Percentiles rank a stretch among this genome's conserved stretches.
Conservation (phyloP, 1,140 invertebrate species). For the Nebria ingens region DNA sequence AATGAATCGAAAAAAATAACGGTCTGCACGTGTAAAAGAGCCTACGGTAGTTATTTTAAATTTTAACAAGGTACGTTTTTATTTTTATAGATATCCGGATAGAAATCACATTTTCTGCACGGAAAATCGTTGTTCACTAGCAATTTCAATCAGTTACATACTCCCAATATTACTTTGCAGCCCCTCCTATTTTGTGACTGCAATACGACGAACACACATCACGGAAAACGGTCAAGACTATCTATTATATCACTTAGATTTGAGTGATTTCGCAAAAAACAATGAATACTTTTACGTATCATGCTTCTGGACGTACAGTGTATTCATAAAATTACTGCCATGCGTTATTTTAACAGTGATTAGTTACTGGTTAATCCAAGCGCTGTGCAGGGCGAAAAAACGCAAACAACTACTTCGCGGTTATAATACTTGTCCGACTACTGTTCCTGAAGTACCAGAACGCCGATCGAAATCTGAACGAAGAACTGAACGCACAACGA, state of each 20-base stretch:
- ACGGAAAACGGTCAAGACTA: constrained; percentile 36
- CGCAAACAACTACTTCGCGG: constrained; percentile 54
- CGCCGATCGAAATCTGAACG: constrained; percentile 48
- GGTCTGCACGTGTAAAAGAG: too few species aligned
- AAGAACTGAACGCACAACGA: constrained; percentile 73
- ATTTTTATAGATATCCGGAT: constrained; percentile 48
- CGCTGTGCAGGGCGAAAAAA: constrained; percentile 56
- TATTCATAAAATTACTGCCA: constrained; percentile 75
- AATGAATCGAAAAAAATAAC: too few species aligned
- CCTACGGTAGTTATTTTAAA: too few species aligned
- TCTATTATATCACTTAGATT: constrained; percentile 52
- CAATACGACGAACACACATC: constrained; percentile 39
- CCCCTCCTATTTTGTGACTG: constrained; percentile 63
- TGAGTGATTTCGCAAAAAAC: constrained; percentile 44
- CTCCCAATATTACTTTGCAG: constrained; percentile 65
- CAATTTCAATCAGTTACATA: constrained; percentile 61
- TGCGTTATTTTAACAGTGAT: constrained; percentile 75
- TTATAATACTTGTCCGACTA: constrained; percentile 44
- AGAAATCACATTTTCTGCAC: constrained; percentile 50
- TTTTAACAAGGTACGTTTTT: too few species aligned
- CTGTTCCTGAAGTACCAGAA: constrained; percentile 13
- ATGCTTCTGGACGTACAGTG: constrained; percentile 83
- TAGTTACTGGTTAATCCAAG: constrained; percentile 66
- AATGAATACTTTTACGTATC: constrained; percentile 47
- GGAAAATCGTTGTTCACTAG: constrained; percentile 56